Evolutionary conservation across 2,113 vertebrate species (phyloP), one percentile per base, ranked within the genome.

Genomic region (Epinephelus moara): DNA sequence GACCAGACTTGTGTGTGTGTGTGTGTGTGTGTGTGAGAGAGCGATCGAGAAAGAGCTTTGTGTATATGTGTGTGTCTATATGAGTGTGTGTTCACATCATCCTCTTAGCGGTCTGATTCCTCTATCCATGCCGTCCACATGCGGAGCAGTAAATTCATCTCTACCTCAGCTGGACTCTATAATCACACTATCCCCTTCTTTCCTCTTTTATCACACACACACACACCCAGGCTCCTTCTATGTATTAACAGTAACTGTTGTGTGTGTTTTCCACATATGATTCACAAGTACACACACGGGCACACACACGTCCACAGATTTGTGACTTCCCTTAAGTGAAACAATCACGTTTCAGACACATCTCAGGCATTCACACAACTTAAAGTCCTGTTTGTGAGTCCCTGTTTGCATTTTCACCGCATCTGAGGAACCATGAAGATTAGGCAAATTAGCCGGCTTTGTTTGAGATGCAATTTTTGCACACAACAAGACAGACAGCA

Each of bases 391-490:
- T 81, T 27, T 56, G 15, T n/a, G 6, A 23, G 2, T 66, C 59
- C 30, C 25, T 25, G 40, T 82, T 63, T 56, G 49, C 27, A 47
- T 74, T 80, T 75, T 53, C 17, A 2, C 19, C 11, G 14, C 76
- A 45, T 76, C 0, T 33, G 63, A 75, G 42, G 64, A 78, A 68
- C 37, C n/a, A n/a, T 55, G 72, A 77, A 73, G 74, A 82, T 80
- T 60, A 85, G 61, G 42, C 70, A 85, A 85, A 85, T 85, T 56
- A 74, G 62, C 69, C 56, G 21, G 47, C 73, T 81, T 83, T 79
- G 63, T 80, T 70, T 59, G 47, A 84, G 72, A 75, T 60, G 33
- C n/a, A 25, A 15, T 21, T 10, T 72, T 57, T 27, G 23, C 30
- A 42, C 68, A 53, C 25, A 56, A 21, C 37, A 19, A 76, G 66